phyloP scores from a whole-genome alignment of 2,888 invertebrate genomes.

The Zelleria hepariella region DNA sequence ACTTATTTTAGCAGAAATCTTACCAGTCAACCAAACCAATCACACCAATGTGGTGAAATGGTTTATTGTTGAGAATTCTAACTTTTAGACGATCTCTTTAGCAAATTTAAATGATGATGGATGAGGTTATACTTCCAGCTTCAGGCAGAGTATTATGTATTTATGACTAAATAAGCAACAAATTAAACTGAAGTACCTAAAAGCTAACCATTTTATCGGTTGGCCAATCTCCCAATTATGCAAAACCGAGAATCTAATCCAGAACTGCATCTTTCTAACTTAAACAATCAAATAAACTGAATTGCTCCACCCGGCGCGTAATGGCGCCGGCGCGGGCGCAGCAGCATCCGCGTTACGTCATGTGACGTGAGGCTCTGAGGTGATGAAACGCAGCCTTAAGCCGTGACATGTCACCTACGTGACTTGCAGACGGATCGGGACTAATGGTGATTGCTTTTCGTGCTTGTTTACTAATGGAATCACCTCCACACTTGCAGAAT shows the following conservation, averaged over 20 bases:
- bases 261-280: background rate
- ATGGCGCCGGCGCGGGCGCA: background rate
- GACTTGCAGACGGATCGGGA: background rate
- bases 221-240: background rate
- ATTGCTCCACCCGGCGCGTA: background rate
- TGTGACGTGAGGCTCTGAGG: background rate
- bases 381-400: background rate
- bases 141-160: too few relatives aligned
- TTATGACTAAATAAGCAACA: too few relatives aligned
- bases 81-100: too few relatives aligned
- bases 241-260: background rate
- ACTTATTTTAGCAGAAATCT: too few relatives aligned
- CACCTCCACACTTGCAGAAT: too few relatives aligned
- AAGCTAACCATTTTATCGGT: too few relatives aligned
- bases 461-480: background rate
- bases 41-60: too few relatives aligned
- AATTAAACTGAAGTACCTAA: too few relatives aligned
- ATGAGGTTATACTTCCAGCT: too few relatives aligned
- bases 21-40: too few relatives aligned
- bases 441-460: background rate
- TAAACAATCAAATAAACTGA: background rate
- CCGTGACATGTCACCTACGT: background rate
- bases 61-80: too few relatives aligned
- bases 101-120: too few relatives aligned
- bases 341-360: background rate